phyloP scores from a whole-genome alignment of 2,888 invertebrate species.

The Coelinius sp. region DNA sequence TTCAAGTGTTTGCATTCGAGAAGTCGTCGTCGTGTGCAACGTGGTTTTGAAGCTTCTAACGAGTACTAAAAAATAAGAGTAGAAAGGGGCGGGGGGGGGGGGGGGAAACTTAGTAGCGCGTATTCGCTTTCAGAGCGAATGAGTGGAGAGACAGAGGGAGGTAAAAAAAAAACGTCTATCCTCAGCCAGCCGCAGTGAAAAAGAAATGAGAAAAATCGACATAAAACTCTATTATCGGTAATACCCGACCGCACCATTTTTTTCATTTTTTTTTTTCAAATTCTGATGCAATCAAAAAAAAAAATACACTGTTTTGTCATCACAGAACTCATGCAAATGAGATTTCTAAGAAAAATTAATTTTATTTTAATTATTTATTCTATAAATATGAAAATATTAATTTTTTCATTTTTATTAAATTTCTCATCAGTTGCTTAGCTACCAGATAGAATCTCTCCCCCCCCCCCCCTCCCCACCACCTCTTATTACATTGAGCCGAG shows the following conservation, averaged over 20 bases:
- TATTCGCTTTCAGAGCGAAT: not conserved
- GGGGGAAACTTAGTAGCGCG: not conserved
- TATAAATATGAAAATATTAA: too few relatives aligned
- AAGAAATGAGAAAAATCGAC: not conserved
- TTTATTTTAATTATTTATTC: too few relatives aligned
- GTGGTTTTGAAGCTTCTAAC: not conserved
- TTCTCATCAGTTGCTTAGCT: not conserved
- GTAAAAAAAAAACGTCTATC: constrained; percentile 11
- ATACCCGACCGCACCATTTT: not conserved
- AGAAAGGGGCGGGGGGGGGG: not conserved
- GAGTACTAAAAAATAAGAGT: not conserved
- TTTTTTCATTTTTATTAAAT: not conserved
- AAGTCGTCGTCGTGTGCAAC: constrained; percentile 7
- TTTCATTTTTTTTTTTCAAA: not conserved
- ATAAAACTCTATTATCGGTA: constrained; percentile 25
- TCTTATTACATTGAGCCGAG: too few relatives aligned
- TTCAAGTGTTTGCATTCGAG: constrained; percentile 32
- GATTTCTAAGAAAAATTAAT: not conserved
- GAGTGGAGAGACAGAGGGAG: not conserved
- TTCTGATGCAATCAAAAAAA: not conserved
- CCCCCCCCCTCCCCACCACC: too few relatives aligned
- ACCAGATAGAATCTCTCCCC: not conserved
- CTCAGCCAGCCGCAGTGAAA: not conserved
- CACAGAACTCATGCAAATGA: not conserved
- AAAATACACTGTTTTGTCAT: not conserved